Evolutionary conservation across 2,113 vertebrate genomes (phyloP), one percentile per base, ranked within the genome.

Genomic region (Apodemus speciosus): DNA sequence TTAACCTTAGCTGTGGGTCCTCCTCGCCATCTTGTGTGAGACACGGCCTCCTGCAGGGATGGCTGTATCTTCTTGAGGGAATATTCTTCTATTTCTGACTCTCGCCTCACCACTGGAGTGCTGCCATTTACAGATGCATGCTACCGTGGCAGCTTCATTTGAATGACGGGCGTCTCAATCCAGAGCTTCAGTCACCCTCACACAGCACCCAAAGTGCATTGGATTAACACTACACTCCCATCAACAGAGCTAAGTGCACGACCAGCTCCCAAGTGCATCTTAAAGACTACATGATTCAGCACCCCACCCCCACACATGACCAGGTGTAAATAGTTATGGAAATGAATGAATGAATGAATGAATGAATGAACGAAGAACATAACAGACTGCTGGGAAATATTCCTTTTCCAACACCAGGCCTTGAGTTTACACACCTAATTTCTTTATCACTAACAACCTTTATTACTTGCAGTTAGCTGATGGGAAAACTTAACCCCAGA

Each of bases 361-460:
- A 35, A 15, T 21, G 0, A 53, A 13, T 30, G 0, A 9, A 25
- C 23, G 14, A 35, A 0, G 25, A 6, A 35, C 10, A 5, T 8
- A 66, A n/a, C 13, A 2, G 2, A n/a, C 3, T 49, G 35, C 23
- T 15, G 6, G n/a, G 25, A 46, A 25, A 23, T 18, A 7, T 14
- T 49, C 20, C 30, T 2, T 25, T 62, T 4, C 25, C 10, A 56
- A 11, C 1, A 14, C 23, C n/a, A 73, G 46, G 30, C 11, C 3
- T 14, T 0, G 0, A 49, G 7, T 27, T 68, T 84, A 10, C 15
- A 23, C 7, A 14, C 11, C 0, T 62, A 5, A 30, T 35, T 58
- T 71, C 38, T 51, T 75, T 53, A 43, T 27, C 16, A 23, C 40
- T 25, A 15, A 3, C 2, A 51, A 32, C 40, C n/a, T 0, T 38